Evolutionary conservation across 2,888 invertebrate species (phyloP).

Genomic region (Phortica magna): DNA sequence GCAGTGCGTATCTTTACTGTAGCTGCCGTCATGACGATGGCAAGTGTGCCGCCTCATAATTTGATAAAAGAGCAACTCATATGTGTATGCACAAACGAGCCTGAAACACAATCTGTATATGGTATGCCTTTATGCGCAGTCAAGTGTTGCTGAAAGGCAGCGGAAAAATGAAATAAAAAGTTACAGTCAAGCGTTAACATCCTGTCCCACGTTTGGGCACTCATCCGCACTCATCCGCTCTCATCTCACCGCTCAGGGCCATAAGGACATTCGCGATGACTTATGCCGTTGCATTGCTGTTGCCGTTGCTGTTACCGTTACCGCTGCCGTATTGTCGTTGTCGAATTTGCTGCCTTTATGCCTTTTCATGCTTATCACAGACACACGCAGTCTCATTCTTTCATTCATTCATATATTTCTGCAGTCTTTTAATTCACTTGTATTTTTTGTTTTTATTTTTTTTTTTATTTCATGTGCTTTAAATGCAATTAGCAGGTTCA

Average conservation of each 20-base stretch:
- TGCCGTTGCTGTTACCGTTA: background rate
- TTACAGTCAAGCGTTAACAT: conserved; percentile 22
- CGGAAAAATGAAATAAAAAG: background rate
- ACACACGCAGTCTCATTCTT: conserved; percentile 47
- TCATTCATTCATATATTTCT: background rate
- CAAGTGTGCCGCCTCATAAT: background rate
- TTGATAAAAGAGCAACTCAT: background rate
- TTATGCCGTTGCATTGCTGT: background rate
- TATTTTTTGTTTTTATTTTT: too few relatives aligned
- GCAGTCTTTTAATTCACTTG: background rate
- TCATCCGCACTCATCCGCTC: background rate
- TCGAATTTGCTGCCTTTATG: conserved; percentile 23
- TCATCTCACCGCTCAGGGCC: background rate
- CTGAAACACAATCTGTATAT: conserved; percentile 1
- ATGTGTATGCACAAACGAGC: background rate
- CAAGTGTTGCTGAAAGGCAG: conserved; percentile 12
- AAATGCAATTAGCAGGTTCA: conserved; percentile 72
- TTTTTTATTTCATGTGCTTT: conserved; percentile 71
- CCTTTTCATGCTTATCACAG: conserved; percentile 57
- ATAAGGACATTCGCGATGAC: background rate
- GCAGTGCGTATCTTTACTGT: conserved; percentile 8
- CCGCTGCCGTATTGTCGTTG: background rate
- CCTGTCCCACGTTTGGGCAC: background rate
- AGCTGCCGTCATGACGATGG: conserved; percentile 27
- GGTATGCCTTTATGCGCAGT: background rate